A percentile compares a stretch with the other conserved stretches of the same genome.
These are phyloP conservation scores for Aldrovandia affinis DNA, from an alignment of 2,797 vertebrate species.

Conservation along the genomic window DNA sequence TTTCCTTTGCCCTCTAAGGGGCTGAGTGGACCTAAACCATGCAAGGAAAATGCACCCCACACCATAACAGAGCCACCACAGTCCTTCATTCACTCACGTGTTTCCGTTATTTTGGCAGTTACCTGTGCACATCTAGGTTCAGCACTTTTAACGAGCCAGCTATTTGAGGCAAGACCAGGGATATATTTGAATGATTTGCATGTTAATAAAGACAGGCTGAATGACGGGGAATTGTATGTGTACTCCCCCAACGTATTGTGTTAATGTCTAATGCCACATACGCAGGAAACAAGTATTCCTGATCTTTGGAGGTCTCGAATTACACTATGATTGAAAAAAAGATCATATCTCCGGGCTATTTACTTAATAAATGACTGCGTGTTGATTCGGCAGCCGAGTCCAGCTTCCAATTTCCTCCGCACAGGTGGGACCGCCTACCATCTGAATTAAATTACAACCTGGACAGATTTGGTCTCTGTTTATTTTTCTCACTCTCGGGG, in stretches of 20 bases:
- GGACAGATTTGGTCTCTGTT: background rate
- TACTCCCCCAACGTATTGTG: background rate
- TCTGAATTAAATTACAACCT: constrained; percentile 28
- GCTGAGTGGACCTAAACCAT: too few relatives aligned
- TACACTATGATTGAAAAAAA: background rate
- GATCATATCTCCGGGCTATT: background rate
- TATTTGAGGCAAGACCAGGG: too few relatives aligned
- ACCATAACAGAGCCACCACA: too few relatives aligned
- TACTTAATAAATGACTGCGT: background rate
- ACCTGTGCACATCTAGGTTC: too few relatives aligned
- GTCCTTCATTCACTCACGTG: too few relatives aligned
- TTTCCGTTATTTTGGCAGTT: too few relatives aligned
- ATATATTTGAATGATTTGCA: background rate
- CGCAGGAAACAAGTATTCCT: background rate
- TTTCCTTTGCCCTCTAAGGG: too few relatives aligned
- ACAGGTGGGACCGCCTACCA: constrained; percentile 27
- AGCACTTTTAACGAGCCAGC: too few relatives aligned
- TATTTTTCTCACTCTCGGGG: constrained; percentile 8
- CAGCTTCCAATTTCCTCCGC: constrained; percentile 9
- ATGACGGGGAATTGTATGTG: background rate
- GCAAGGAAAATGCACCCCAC: too few relatives aligned
- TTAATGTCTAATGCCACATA: background rate
- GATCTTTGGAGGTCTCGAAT: background rate
- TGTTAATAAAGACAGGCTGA: background rate
- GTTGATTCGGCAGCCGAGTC: constrained; percentile 1